phyloP scores from a whole-genome alignment of 2,113 vertebrate genomes.

The Channa argus region DNA sequence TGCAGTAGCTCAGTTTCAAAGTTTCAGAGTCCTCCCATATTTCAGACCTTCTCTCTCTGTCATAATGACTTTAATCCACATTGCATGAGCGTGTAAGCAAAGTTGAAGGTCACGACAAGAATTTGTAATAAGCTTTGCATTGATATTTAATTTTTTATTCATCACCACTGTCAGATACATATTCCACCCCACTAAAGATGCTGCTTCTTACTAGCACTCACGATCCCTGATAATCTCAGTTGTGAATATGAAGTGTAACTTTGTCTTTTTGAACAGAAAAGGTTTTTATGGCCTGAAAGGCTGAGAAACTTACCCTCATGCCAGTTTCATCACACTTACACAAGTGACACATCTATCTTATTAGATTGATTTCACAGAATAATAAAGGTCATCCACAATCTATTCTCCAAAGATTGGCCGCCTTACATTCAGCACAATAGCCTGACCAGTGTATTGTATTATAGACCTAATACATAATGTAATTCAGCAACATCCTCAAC shows the following conservation, averaged over 20 bases:
- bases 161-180: neutral
- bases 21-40: neutral
- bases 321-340: constrained; percentile 15
- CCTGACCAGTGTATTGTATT: neutral
- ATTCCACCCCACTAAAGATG: neutral
- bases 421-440: constrained; percentile 6
- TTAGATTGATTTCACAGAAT: constrained; percentile 8
- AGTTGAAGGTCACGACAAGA: constrained; percentile 29
- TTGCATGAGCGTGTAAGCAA: neutral
- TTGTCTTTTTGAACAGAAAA: neutral
- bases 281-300: neutral
- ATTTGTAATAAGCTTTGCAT: constrained; percentile 2
- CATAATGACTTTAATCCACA: constrained; percentile 1
- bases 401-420: too few relatives aligned
- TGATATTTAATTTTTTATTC: constrained; percentile 12
- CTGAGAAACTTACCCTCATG: neutral
- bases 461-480: constrained; percentile 3
- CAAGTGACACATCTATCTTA: constrained; percentile 12
- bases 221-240: neutral
- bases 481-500: constrained; percentile 9
- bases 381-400: constrained; percentile 19
- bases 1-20: constrained; percentile 5
- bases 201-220: neutral
- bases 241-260: neutral
- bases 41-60: neutral